phyloP scores from a whole-genome alignment of 2,888 invertebrate species.

The Epistrophe eligans region DNA sequence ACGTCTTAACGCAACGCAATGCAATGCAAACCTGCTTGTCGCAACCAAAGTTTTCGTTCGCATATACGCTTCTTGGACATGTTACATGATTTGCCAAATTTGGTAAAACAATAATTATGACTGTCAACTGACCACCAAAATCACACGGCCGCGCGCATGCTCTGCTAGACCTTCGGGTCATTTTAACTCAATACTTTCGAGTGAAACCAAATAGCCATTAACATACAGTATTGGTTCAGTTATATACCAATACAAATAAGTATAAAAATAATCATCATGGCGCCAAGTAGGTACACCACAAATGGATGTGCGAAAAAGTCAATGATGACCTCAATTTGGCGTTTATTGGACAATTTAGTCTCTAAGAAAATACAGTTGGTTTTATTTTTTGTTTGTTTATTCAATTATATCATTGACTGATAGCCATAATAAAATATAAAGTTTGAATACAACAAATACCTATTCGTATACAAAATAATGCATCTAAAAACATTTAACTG shows the following conservation, averaged over 20 bases:
- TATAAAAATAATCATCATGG: slow-evolving; percentile 36
- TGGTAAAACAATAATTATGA: slow-evolving; percentile 76
- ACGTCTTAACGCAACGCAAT: slow-evolving; percentile 2
- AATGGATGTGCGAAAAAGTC: slow-evolving; percentile 69
- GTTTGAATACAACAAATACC: not conserved
- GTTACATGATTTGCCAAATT: slow-evolving; percentile 74
- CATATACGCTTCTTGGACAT: slow-evolving; percentile 58
- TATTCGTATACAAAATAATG: too few species aligned
- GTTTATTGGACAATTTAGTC: slow-evolving; percentile 40
- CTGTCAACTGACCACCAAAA: slow-evolving; percentile 74
- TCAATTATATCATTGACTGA: not conserved
- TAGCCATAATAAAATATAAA: not conserved
- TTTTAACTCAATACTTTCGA: slow-evolving; percentile 23
- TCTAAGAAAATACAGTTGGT: slow-evolving; percentile 4
- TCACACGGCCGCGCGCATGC: slow-evolving; percentile 52
- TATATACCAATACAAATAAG: slow-evolving; percentile 19
- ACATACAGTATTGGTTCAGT: slow-evolving; percentile 23
- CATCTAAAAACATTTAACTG: too few species aligned
- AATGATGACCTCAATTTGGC: slow-evolving; percentile 62
- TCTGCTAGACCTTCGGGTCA: slow-evolving; percentile 62
- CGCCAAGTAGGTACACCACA: slow-evolving; percentile 49
- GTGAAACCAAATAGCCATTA: slow-evolving; percentile 20
- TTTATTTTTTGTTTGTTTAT: not conserved
- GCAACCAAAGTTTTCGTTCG: slow-evolving; percentile 32
- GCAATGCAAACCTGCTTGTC: not conserved